A percentile compares a stretch with the other conserved stretches of the same genome.
phyloP scores from a whole-genome alignment of 53 echinoderm and acorn worm species.

The Holothuria leucospilota region DNA sequence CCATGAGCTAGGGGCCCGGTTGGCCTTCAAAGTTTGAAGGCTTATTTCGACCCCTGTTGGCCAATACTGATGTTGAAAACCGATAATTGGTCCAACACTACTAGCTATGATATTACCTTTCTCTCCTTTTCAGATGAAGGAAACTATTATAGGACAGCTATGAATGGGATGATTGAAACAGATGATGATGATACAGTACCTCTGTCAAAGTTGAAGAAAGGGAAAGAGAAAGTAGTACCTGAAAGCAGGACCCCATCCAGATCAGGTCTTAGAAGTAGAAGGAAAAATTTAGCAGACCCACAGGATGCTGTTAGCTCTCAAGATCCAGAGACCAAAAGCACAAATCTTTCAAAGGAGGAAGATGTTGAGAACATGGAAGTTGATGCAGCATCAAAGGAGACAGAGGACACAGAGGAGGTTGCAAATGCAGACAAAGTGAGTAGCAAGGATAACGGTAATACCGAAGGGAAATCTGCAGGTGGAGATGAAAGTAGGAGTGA shows the following conservation, averaged over 20 bases:
- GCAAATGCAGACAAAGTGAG: too few relatives aligned
- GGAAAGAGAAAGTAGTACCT: neutral
- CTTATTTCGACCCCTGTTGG: too few relatives aligned
- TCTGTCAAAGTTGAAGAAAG: slow-evolving; percentile 35
- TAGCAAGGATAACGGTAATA: too few relatives aligned
- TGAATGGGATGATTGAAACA: slow-evolving; percentile 26
- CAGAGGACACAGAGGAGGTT: neutral
- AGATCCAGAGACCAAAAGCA: neutral
- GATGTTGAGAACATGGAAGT: slow-evolving; percentile 16
- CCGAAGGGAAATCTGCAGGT: too few relatives aligned
- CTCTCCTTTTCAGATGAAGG: slow-evolving; percentile 23
- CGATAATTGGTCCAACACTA: too few relatives aligned
- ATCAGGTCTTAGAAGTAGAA: neutral
- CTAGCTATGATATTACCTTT: too few relatives aligned
- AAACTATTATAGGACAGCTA: slow-evolving; percentile 26
- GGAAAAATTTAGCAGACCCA: neutral
- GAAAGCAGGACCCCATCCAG: neutral
- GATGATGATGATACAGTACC: slow-evolving; percentile 47
- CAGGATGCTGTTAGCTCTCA: too few relatives aligned
- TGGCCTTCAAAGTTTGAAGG: too few relatives aligned
- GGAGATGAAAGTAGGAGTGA: too few relatives aligned
- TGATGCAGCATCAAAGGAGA: neutral
- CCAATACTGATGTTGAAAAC: too few relatives aligned
- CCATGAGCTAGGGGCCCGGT: too few relatives aligned
- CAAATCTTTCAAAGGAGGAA: slow-evolving; percentile 2